Evolutionary conservation across 2,888 invertebrate species (phyloP), one percentile per base, ranked within the genome.

Genomic region (Pyrrhopygopsis socrates): DNA sequence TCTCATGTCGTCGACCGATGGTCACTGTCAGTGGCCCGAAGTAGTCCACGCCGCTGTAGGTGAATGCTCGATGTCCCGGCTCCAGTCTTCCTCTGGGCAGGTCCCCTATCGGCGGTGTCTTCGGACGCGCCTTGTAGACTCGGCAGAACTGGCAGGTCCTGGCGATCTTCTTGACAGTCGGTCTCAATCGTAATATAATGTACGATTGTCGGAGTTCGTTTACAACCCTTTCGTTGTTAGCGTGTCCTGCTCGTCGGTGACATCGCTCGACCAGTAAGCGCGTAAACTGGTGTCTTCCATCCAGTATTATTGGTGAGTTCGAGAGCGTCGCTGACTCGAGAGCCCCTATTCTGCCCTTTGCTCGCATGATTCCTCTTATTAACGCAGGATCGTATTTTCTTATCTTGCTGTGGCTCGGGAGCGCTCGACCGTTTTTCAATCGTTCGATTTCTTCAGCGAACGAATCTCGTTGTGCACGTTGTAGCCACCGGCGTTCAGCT

Each of bases 161-260:
- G 15, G 30, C 84, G 8, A 91, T 81, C 2, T 68, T 20, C 11
- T 80, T 65, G 6, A 91, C 86, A 0, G 87, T 81, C 0, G 90
- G 88, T 13, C 93, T 74, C 4, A 93, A 45, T 1, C 76, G 63
- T 2, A 88, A 0, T 13, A 93, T 65, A 91, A 92, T 93, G n/a
- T 89, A 92, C 5, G 78, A 76, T 70, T 94, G 93, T 30, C 93
- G 80, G 1, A 92, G 71, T 11, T 93, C 91, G 63, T 94, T 93
- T 1, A 85, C 75, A 24, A 76, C 79, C 15, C 76, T 45, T 41
- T 85, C 85, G 9, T 54, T 67, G 1, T 67, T 63, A n/a, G n/a
- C 45, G 18, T 45, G 45, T 15, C 3, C 15, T 18, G 45, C 15
- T 18, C 45, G 45, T 45, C 3, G 15, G 18, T 45, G 45, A 18